These are phyloP conservation scores for Drosophila santomea DNA, from an alignment of 1,140 invertebrate species.

Conservation along the genomic window DNA sequence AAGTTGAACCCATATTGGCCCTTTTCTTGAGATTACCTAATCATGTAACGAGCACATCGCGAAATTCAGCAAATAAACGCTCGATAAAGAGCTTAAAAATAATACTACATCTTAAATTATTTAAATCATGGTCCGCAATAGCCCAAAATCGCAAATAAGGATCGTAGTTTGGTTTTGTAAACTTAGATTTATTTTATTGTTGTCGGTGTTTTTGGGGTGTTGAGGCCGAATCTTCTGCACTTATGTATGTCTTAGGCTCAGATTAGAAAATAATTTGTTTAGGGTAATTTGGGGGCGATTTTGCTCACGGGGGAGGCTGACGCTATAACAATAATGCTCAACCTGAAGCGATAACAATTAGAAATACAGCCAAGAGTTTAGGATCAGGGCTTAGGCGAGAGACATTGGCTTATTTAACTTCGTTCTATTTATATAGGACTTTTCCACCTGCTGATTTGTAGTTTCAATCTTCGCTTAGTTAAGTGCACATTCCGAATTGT, in stretches of 20 bases:
- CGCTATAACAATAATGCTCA: constrained; percentile 33
- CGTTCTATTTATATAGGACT: not conserved
- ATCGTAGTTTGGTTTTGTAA: constrained; percentile 16
- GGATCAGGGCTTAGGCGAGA: constrained; percentile 25
- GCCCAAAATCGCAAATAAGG: not conserved
- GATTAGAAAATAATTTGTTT: constrained; percentile 23
- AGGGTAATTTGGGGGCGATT: constrained; percentile 6
- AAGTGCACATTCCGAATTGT: constrained; percentile 53
- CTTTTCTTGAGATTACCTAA: constrained; percentile 15
- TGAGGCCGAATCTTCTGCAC: not conserved
- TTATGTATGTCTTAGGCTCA: constrained; percentile 1
- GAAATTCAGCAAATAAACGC: constrained; percentile 55
- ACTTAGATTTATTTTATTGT: constrained; percentile 53
- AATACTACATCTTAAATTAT: not conserved
- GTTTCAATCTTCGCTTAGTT: constrained; percentile 4
- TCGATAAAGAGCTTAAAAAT: constrained; percentile 47
- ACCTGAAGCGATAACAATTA: constrained; percentile 45
- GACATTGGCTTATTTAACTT: constrained; percentile 15
- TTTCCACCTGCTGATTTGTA: no score
- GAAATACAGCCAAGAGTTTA: constrained; percentile 45
- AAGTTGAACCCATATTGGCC: constrained; percentile 46
- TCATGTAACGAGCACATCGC: constrained; percentile 24
- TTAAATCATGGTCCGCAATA: no score
- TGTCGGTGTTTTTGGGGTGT: constrained; percentile 15
- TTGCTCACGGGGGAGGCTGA: constrained; percentile 17